phyloP scores from a whole-genome alignment of 2,888 invertebrate species.

The Carcina quercana region DNA sequence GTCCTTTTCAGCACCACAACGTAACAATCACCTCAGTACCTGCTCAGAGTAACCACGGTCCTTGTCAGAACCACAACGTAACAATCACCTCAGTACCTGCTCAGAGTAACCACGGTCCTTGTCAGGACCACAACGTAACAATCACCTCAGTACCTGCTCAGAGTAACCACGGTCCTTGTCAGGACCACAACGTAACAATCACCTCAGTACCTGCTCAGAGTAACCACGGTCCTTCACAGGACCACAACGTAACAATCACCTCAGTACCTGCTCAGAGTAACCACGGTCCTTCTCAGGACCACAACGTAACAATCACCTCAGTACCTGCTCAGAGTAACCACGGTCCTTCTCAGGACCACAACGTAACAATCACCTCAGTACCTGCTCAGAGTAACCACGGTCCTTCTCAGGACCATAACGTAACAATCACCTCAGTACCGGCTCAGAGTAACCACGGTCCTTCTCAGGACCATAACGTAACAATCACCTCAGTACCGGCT shows the following conservation, averaged over 20 bases:
- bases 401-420: neutral
- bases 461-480: neutral
- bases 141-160: too few relatives aligned
- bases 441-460: neutral
- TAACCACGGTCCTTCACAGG: neutral
- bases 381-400: too few relatives aligned
- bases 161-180: slow-evolving; percentile 7
- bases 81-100: too few relatives aligned
- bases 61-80: too few relatives aligned
- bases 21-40: too few relatives aligned
- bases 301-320: neutral
- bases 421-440: neutral
- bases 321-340: too few relatives aligned
- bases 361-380: too few relatives aligned
- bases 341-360: neutral
- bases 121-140: too few relatives aligned
- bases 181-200: slow-evolving; percentile 5
- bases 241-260: neutral
- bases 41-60: too few relatives aligned
- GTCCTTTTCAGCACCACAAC: too few relatives aligned
- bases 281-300: neutral
- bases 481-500: too few relatives aligned
- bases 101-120: too few relatives aligned
- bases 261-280: neutral
- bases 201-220: neutral